These are phyloP conservation scores for Diachasmimorpha longicaudata DNA, from an alignment of 1,140 invertebrate genomes.

Conservation along the genomic window DNA sequence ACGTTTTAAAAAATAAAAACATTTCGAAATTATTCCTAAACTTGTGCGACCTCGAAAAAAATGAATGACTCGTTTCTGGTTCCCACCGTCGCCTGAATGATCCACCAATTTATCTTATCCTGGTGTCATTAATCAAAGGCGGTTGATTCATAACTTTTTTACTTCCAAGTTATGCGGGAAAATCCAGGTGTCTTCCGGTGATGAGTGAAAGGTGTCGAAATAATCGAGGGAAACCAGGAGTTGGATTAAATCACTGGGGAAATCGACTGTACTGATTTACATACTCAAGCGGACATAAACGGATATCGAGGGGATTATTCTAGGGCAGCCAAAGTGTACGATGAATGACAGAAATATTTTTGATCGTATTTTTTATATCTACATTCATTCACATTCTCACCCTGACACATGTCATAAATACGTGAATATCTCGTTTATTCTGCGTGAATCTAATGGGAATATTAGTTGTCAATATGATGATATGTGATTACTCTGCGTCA, in stretches of 20 bases:
- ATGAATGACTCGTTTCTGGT: background rate
- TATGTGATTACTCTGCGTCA: no score
- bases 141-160: background rate
- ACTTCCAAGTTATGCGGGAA: background rate
- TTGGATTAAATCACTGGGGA: background rate
- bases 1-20: no score
- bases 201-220: conserved; percentile 20
- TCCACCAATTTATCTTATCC: background rate
- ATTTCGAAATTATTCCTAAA: background rate
- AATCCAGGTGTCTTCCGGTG: background rate
- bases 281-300: background rate
- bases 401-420: no score
- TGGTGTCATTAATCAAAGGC: background rate
- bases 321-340: background rate
- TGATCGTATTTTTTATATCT: no score
- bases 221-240: background rate
- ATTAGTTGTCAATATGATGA: no score
- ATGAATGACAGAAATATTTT: no score
- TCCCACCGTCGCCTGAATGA: background rate
- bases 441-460: no score
- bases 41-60: conserved; percentile 7
- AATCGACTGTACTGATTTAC: background rate
- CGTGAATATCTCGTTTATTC: no score
- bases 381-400: no score
- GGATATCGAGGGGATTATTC: background rate